These are phyloP conservation scores for Marisa cornuarietis DNA, from an alignment of 1,140 invertebrate genomes.

Conservation along the genomic window DNA sequence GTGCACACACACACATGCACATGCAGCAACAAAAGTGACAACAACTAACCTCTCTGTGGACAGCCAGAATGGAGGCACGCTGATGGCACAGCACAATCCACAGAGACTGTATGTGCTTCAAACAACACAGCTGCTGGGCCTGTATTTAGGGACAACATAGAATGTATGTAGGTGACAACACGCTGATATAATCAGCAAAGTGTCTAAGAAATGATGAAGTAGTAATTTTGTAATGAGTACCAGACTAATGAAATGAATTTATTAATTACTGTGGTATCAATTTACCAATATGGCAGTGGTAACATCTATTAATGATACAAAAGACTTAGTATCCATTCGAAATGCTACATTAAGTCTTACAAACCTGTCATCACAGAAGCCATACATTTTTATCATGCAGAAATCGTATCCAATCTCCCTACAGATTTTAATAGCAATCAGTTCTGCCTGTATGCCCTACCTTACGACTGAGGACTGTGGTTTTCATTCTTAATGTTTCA, in stretches of 20 bases:
- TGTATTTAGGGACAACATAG: constrained; percentile 19
- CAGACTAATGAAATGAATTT: too few species aligned
- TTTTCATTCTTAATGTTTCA: constrained; percentile 44
- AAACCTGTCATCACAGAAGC: neutral
- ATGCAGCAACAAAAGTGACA: neutral
- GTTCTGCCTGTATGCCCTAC: constrained; percentile 12
- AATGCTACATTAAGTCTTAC: neutral
- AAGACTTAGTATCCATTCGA: neutral
- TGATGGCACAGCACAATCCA: constrained; percentile 46
- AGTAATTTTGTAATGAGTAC: too few species aligned
- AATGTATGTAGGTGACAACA: neutral
- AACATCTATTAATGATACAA: neutral
- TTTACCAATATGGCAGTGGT: neutral
- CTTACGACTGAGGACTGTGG: constrained; percentile 38
- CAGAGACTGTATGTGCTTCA: constrained; percentile 46
- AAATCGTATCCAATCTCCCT: neutral
- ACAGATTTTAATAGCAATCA: neutral
- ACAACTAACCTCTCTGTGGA: constrained; percentile 27
- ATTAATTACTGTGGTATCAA: too few species aligned
- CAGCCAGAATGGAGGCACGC: constrained; percentile 34
- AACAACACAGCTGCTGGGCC: constrained; percentile 35
- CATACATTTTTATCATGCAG: too few species aligned
- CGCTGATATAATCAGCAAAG: neutral
- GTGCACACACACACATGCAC: neutral
- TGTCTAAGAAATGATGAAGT: too few species aligned